Base-by-base conservation (phyloP, 2,113 vertebrate genomes). In the Peromyscus maniculatus region DNA sequence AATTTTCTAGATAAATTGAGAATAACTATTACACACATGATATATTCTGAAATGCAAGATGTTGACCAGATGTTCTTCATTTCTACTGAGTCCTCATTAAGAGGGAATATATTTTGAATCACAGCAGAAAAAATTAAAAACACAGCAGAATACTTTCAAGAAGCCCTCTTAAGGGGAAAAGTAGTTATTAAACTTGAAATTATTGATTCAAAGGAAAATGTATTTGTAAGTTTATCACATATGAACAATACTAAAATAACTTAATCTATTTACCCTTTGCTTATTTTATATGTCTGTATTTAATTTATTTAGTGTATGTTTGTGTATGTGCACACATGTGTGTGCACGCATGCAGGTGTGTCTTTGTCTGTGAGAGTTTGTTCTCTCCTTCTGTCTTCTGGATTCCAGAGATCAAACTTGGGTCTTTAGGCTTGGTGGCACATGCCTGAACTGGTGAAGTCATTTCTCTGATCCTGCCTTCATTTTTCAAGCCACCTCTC, bases 31-130 rank as follows among this genome's bases (percentile, higher is more conserved):
- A 92, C 1, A 57, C 88, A 87, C 78, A 91, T 96, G 72, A 97
- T 91, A 49, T 83, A 97, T 96, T 86, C 91, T 74, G 78, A 95
- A 91, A 80, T 92, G 12, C 91, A 97, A 93, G 91, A 97, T 95
- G 92, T 87, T 92, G 80, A 4, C 91, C 97, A 97, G 94, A 89
- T 97, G 96, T 96, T 97, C 39, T 62, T 95, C 77, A 94, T 97
- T 94, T 95, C 93, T 77, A 89, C 43, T 89, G 82, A 93, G 93
- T 74, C 71, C 86, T 97, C 84, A 97, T 33, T 87, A 93, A 59
- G 16, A 94, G n/a, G 15, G 96, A 93, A 96, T 96, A 36, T 39
- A 89, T 92, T 83, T 92, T 95, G 92, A 95, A 96, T 33, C 4
- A 9, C 19, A 96, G 57, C 86, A 96, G 31, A 96, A 80, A 52